A percentile compares a stretch with the other conserved stretches of the same genome.
Evolutionary conservation across 2,797 vertebrate species (phyloP).

Genomic region (Pyrocephalus nanus): DNA sequence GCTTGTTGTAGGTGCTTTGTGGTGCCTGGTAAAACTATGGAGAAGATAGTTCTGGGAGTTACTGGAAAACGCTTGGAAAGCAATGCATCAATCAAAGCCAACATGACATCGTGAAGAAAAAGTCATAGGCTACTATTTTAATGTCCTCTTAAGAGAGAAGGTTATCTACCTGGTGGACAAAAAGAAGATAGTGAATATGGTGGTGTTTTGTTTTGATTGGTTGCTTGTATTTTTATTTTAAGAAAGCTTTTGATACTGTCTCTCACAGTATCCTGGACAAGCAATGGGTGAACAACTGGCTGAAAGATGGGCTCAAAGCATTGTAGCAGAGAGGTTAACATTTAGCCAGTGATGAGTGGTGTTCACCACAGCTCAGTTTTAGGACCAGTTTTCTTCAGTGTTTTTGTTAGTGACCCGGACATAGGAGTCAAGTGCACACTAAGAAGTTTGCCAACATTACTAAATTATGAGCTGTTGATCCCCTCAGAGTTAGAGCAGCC

Average conservation of each 20-base stretch:
- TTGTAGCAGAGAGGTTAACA: neutral
- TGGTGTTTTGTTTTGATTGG: neutral
- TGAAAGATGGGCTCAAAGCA: neutral
- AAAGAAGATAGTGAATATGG: neutral
- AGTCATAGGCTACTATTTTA: neutral
- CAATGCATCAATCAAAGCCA: accelerated
- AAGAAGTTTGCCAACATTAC: neutral
- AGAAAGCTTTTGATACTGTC: neutral
- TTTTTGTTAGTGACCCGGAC: neutral
- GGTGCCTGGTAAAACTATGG: neutral
- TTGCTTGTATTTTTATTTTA: neutral
- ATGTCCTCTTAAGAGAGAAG: neutral
- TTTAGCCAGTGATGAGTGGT: neutral
- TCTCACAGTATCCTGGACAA: neutral
- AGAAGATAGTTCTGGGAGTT: neutral
- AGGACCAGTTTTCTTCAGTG: neutral
- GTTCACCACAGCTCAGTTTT: neutral
- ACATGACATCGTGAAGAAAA: neutral
- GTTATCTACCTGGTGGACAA: neutral
- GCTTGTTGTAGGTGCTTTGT: neutral
- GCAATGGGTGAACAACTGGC: neutral
- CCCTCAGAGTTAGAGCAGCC: neutral
- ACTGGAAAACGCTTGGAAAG: neutral
- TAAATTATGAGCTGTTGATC: neutral
- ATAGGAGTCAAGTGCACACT: neutral